Evolutionary conservation across 2,888 invertebrate species (phyloP).

Genomic region (Drosophila planitibia): DNA sequence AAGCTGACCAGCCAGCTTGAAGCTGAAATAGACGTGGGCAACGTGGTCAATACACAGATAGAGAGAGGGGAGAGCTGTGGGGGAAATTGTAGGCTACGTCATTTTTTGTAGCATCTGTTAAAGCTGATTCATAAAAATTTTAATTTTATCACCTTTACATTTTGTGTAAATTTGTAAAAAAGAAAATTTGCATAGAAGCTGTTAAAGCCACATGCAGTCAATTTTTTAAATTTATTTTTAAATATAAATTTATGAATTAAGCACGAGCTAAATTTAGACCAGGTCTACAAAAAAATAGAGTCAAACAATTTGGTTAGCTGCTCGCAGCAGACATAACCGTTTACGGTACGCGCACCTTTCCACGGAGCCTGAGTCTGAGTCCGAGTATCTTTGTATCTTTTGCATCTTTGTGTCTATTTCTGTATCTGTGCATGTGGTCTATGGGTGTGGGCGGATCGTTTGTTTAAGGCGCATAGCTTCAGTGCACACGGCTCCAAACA

Average conservation of each 20-base stretch:
- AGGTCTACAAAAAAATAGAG: slow-evolving; percentile 12
- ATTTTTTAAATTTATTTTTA: neutral
- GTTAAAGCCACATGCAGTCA: neutral
- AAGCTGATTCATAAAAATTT: slow-evolving; percentile 75
- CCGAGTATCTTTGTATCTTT: slow-evolving; percentile 7
- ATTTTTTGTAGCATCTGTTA: slow-evolving; percentile 21
- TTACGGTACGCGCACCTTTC: slow-evolving; percentile 51
- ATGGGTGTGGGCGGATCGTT: slow-evolving; percentile 41
- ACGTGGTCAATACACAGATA: neutral
- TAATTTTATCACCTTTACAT: slow-evolving; percentile 64
- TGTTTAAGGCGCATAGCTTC: slow-evolving; percentile 47
- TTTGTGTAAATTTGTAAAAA: slow-evolving; percentile 21
- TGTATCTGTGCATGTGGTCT: slow-evolving; percentile 21
- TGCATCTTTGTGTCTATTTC: slow-evolving; percentile 1
- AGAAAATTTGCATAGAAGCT: slow-evolving; percentile 39
- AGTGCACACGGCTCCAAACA: slow-evolving; percentile 53
- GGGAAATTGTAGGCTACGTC: slow-evolving; percentile 35
- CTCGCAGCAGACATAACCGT: slow-evolving; percentile 23
- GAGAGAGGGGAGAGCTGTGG: neutral
- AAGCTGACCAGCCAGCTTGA: slow-evolving; percentile 31
- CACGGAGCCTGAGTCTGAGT: neutral
- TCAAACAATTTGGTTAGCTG: neutral
- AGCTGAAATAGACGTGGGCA: slow-evolving; percentile 33
- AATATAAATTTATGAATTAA: slow-evolving; percentile 12
- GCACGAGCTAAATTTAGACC: slow-evolving; percentile 26